Evolutionary conservation across 1,140 invertebrate species (phyloP), one percentile per base, ranked within the genome.

Genomic region (Drusus annulatus): DNA sequence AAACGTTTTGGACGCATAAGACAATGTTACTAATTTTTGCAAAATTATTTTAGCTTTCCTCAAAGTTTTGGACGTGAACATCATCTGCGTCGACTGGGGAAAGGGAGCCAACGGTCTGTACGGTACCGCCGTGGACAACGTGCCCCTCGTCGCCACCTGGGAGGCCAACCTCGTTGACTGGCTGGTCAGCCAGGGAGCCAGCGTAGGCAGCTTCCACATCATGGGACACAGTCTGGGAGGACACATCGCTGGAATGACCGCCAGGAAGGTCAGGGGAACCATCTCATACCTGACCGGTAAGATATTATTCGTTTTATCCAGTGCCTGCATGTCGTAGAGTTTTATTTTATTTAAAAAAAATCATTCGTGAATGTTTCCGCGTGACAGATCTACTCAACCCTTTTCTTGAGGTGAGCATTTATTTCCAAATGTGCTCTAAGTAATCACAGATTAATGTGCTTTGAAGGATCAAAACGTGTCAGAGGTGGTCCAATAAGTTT

Each of bases 1-100:
- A 0, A 7, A 36, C 31, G 31, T 36, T 36, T 7, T 8, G 31
- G 6, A 36, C 31, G 31, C 31, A 3, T 36, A 7, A 0, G 31
- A 0, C 3, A 28, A 28, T 13, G 8, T 25, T 3, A 17, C 7
- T 25, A 25, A 68, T 17, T 15, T 25, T 25, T 10, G 1, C 36
- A 36, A 74, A 50, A 23, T 81, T 54, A 19, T 83, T 84, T 69
- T 83, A 80, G 91, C 88, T 0, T 91, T 89, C 69, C 83, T 92
- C 1, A 83, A 80, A 0, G 85, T 84, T 3, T 85, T 84, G 3
- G 88, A 91, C 65, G 87, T 86, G 21, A 93, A 93, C 69, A 87
- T 93, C 3, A 91, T 93, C 51, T 88, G 90, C 0, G 86, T 93
- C 0, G 91, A 92, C 79, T 93, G 92, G 91, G 84, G 85, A 1